A percentile compares a stretch with the other conserved stretches of the same genome.
Conservation (phyloP, 2,888 invertebrate genomes). For the Pegoplata infirma region DNA sequence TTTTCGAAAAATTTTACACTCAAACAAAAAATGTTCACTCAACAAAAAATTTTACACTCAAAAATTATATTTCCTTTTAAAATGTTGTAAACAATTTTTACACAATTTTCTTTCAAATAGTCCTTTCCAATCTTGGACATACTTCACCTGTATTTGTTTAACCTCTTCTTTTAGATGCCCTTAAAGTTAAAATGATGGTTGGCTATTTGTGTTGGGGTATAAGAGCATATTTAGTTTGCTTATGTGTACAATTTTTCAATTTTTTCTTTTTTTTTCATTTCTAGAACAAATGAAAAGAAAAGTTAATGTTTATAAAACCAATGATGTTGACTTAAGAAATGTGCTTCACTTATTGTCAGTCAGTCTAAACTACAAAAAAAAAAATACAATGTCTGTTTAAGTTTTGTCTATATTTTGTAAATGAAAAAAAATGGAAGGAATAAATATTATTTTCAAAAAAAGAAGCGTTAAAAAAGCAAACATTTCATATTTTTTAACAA, state of each 20-base stretch:
- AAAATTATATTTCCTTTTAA: too few species aligned
- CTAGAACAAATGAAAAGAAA: conserved; percentile 39
- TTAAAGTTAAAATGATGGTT: not conserved
- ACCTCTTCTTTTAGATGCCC: not conserved
- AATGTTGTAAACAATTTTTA: too few species aligned
- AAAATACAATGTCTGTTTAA: conserved; percentile 7
- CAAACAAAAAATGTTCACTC: too few species aligned
- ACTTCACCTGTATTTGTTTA: too few species aligned
- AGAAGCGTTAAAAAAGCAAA: conserved; percentile 17
- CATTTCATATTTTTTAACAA: conserved; percentile 24
- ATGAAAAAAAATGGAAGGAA: not conserved
- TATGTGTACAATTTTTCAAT: not conserved
- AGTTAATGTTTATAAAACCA: conserved; percentile 59
- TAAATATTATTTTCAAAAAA: not conserved
- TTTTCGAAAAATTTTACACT: too few species aligned
- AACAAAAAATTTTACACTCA: too few species aligned
- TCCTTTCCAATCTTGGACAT: too few species aligned
- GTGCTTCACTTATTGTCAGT: conserved; percentile 41
- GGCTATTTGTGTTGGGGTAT: not conserved
- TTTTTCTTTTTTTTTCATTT: not conserved
- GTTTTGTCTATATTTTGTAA: not conserved
- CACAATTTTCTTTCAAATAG: too few species aligned
- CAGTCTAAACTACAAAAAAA: not conserved
- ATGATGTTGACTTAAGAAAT: conserved; percentile 64
- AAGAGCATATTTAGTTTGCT: not conserved